Evolutionary conservation across 1,140 invertebrate species (phyloP).

Genomic region (Frieseomelitta varia): DNA sequence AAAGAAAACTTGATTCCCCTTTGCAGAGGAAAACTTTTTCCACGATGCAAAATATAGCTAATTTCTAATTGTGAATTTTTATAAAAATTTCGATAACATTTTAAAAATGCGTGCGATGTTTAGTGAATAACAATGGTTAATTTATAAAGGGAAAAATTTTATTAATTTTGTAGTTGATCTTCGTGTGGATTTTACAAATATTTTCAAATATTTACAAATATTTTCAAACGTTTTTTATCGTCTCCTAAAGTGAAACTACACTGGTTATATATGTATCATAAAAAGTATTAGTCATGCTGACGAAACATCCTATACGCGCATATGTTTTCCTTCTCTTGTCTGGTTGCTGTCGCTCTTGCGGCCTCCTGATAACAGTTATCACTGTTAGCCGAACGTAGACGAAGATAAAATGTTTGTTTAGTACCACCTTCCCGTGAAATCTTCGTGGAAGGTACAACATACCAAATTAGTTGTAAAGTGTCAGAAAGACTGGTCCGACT

Average conservation of each 20-base stretch:
- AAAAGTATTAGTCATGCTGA: slow-evolving; percentile 1
- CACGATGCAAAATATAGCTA: too few relatives aligned
- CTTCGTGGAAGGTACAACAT: background rate
- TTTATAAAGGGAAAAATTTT: too few relatives aligned
- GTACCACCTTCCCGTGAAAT: slow-evolving; percentile 5
- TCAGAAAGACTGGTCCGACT: background rate
- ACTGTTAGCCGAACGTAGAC: slow-evolving; percentile 19
- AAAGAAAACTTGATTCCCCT: too few relatives aligned
- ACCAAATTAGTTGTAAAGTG: background rate
- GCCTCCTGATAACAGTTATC: slow-evolving; percentile 51
- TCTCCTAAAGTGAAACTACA: background rate
- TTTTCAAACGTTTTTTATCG: background rate
- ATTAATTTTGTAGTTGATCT: too few relatives aligned
- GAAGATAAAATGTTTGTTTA: slow-evolving; percentile 47
- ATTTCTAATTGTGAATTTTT: too few relatives aligned
- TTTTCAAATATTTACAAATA: background rate
- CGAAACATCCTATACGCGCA: slow-evolving; percentile 12
- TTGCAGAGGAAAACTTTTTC: too few relatives aligned
- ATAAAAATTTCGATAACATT: too few relatives aligned
- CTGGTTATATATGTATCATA: background rate
- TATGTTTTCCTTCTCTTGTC: slow-evolving; percentile 11
- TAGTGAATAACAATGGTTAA: too few relatives aligned
- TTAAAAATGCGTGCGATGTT: too few relatives aligned
- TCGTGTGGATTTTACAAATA: background rate
- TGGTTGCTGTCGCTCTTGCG: slow-evolving; percentile 31